Evolutionary conservation across 2,888 invertebrate genomes (phyloP).

Genomic region (Nephrotoma appendiculata): DNA sequence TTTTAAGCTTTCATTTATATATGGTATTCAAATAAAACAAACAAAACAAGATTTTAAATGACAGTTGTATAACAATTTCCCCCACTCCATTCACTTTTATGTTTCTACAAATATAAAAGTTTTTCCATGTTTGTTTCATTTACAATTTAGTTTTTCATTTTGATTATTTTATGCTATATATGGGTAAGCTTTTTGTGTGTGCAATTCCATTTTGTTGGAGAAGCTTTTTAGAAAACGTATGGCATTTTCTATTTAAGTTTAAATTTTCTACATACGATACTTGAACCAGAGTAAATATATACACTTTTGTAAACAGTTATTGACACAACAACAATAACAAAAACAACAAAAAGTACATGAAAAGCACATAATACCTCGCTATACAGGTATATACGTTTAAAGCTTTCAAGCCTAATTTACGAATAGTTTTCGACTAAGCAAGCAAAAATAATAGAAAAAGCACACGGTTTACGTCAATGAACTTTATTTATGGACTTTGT

Average conservation of each 20-base stretch:
- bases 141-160: neutral
- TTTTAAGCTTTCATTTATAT: neutral
- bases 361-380: neutral
- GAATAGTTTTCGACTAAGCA: neutral
- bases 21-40: neutral
- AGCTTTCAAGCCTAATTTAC: neutral
- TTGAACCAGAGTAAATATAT: too few relatives aligned
- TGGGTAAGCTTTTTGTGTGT: neutral
- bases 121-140: neutral
- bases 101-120: neutral
- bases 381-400: neutral
- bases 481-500: neutral
- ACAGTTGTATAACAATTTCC: neutral
- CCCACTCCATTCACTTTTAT: neutral
- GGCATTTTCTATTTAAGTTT: neutral
- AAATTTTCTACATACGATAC: neutral
- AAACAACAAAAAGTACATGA: neutral
- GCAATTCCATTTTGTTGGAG: neutral
- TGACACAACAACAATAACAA: neutral
- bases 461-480: neutral
- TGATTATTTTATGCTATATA: neutral
- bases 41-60: neutral
- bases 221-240: neutral
- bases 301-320: neutral
- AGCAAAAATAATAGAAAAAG: neutral